Conservation (phyloP, 2,113 vertebrate species). For the Lanius ludovicianus region DNA sequence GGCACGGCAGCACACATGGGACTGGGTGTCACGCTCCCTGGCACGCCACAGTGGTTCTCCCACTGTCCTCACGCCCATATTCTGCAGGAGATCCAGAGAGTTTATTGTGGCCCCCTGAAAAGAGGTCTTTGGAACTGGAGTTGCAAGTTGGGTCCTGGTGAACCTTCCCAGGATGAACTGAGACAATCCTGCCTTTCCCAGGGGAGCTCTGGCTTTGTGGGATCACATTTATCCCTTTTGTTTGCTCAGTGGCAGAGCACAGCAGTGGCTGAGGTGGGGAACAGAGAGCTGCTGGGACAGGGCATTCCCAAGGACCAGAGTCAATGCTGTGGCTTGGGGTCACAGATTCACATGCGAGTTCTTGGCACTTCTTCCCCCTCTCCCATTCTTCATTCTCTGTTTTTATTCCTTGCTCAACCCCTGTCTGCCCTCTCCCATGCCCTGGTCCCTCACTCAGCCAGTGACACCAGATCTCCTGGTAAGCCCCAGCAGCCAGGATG, state of each 20-base stretch:
- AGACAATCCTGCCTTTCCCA: not conserved
- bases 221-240: not conserved
- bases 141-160: not conserved
- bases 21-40: not conserved
- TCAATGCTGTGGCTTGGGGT: not conserved
- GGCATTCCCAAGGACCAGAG: not conserved
- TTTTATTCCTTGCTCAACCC: not conserved
- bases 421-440: not conserved
- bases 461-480: conserved; percentile 79
- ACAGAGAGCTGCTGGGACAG: not conserved
- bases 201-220: not conserved
- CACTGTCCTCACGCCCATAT: not conserved
- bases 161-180: not conserved
- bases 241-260: not conserved
- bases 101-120: not conserved
- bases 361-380: not conserved
- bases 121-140: not conserved
- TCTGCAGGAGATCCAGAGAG: not conserved
- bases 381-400: not conserved
- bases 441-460: conserved; percentile 39
- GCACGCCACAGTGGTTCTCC: accelerated
- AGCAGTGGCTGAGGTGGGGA: not conserved
- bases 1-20: accelerated
- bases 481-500: conserved; percentile 78
- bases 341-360: not conserved